A percentile compares a stretch with the other conserved stretches of the same genome.
phyloP scores from a whole-genome alignment of 2,888 invertebrate species.

The Oegoconia quadripuncta region DNA sequence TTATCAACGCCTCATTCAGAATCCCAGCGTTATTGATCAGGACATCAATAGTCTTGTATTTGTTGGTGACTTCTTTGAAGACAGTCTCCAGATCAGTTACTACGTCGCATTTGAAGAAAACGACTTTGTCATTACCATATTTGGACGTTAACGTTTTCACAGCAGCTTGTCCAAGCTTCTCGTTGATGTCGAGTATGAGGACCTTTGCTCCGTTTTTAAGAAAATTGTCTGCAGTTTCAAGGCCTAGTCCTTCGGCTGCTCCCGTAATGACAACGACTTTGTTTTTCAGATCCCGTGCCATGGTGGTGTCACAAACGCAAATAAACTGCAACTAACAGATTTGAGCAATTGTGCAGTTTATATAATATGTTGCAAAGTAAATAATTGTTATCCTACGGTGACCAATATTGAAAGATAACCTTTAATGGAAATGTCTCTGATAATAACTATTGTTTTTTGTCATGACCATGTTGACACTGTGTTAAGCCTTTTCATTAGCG shows the following conservation, averaged over 20 bases:
- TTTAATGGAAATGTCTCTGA: no score
- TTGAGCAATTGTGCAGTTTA: no score
- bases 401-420: no score
- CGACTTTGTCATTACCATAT: slow-evolving; percentile 54
- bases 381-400: no score
- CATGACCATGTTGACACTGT: no score
- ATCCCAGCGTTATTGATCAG: slow-evolving; percentile 56
- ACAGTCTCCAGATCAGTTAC: slow-evolving; percentile 52
- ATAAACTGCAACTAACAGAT: no score
- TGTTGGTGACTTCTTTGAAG: slow-evolving; percentile 30
- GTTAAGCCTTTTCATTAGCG: no score
- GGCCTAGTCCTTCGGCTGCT: slow-evolving; percentile 73
- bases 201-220: slow-evolving; percentile 50
- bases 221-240: slow-evolving; percentile 55
- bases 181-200: slow-evolving; percentile 30
- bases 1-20: slow-evolving; percentile 15
- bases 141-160: slow-evolving; percentile 47
- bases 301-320: no score
- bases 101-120: slow-evolving; percentile 67
- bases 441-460: no score
- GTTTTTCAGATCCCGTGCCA: slow-evolving; percentile 14
- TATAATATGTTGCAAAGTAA: no score
- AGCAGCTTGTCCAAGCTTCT: slow-evolving; percentile 38
- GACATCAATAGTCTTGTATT: slow-evolving; percentile 43
- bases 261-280: slow-evolving; percentile 60